These are phyloP conservation scores for Callyntrura guangdongensis DNA, from an alignment of 2,888 invertebrate species.

Conservation along the genomic window DNA sequence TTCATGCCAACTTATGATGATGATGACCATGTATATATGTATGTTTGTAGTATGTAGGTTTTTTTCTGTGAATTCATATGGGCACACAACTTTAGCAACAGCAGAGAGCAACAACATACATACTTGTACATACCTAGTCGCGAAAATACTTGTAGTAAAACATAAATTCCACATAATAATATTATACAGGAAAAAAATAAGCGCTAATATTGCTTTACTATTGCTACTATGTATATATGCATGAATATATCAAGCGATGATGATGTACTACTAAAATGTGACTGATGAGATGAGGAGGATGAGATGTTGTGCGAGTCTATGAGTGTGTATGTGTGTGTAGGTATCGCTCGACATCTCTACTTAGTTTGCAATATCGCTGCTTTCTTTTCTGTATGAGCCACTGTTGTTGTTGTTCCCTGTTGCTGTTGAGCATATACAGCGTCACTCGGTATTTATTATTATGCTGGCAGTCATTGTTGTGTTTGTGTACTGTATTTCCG, in stretches of 20 bases:
- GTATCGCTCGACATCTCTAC: background rate
- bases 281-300: conserved; percentile 4
- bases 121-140: background rate
- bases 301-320: background rate
- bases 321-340: background rate
- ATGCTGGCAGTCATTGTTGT: too few species aligned
- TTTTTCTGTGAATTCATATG: too few species aligned
- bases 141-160: background rate
- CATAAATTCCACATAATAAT: background rate
- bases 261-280: background rate
- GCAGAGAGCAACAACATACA: background rate
- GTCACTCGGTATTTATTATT: too few species aligned
- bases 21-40: background rate
- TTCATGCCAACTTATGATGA: conserved; percentile 23
- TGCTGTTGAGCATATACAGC: too few species aligned
- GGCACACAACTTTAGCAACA: background rate
- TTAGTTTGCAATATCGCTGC: background rate
- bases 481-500: background rate
- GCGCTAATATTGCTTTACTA: conserved; percentile 12
- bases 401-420: too few species aligned
- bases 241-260: background rate
- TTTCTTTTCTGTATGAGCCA: too few species aligned
- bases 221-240: background rate
- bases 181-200: conserved; percentile 3
- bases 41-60: background rate